Evolutionary conservation across 2,113 vertebrate species (phyloP).

Genomic region (Menura novaehollandiae): DNA sequence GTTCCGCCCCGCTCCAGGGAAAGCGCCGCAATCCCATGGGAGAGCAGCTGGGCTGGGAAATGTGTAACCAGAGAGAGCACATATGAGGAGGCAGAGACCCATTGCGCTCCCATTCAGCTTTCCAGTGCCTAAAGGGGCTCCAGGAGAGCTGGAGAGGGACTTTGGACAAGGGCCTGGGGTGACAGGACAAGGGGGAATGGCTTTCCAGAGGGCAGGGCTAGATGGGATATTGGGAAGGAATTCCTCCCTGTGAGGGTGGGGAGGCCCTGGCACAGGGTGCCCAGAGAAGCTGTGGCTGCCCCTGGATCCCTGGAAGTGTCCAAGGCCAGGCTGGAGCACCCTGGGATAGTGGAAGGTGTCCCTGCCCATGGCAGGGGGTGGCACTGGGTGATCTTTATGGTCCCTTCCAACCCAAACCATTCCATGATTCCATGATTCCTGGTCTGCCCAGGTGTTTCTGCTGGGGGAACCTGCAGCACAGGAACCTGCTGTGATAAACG

Average conservation of each 20-base stretch:
- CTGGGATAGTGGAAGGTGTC: background rate
- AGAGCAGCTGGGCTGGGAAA: background rate
- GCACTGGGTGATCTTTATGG: rapidly evolving
- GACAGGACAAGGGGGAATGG: background rate
- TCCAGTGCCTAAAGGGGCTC: rapidly evolving
- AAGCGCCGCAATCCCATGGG: background rate
- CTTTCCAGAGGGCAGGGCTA: background rate
- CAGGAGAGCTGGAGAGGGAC: background rate
- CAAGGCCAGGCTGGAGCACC: background rate
- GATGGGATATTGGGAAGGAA: background rate
- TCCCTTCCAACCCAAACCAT: background rate
- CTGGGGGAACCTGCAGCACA: background rate
- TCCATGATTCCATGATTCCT: background rate
- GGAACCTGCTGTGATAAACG: background rate
- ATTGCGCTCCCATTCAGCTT: background rate
- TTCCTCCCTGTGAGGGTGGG: background rate
- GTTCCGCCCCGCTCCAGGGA: background rate
- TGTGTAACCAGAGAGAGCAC: background rate
- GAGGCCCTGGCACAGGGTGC: background rate
- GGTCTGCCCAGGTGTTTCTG: background rate
- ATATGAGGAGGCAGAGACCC: background rate
- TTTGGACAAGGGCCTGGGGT: background rate
- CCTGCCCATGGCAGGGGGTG: background rate
- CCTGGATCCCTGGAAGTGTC: background rate
- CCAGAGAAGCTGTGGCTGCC: background rate